Evolutionary conservation across 2,888 invertebrate genomes (phyloP), one percentile per base, ranked within the genome.

Genomic region (Hofmannophila pseudospretella): DNA sequence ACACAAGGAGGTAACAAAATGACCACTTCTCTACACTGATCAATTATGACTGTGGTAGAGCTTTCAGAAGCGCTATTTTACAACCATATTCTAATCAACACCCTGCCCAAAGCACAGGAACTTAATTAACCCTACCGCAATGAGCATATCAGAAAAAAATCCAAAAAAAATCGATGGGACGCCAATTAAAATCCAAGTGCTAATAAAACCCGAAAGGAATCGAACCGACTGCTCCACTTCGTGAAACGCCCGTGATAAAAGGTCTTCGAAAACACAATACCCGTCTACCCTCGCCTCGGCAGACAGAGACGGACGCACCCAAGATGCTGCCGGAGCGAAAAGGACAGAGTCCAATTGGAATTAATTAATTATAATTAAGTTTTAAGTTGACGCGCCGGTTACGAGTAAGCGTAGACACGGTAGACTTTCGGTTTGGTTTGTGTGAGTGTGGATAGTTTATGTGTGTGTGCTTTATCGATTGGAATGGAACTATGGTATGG

Each of bases 311-410:
- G 51, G 61, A 8, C 43, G 43, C 67, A 73, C 69, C 71, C 75
- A 88, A 89, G 88, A 88, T 77, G 54, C 47, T 41, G 39, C 52
- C 42, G 39, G 78, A 47, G 63, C 49, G 82, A 85, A 64, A 69
- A 72, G 72, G 81, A 86, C 61, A 64, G 67, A 62, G 66, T 69
- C 71, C 89, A 90, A 90, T 90, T 90, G 89, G 90, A 90, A 90
- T 91, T 91, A 91, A 91, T 92, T 92, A 92, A 92, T 92, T 92
- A 92, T 92, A 92, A 92, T 92, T 91, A 92, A 92, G 92, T 92
- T 92, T 86, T 92, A 91, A 92, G 92, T 91, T 90, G 90, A 89
- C 89, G 89, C 88, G 88, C 79, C 76, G 76, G 82, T 86, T 85
- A 86, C 81, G 81, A 75, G 76, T 74, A 73, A 68, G 75, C 74